These are phyloP conservation scores for Tapera naevia DNA, from an alignment of 2,797 vertebrate species.

Conservation along the genomic window DNA sequence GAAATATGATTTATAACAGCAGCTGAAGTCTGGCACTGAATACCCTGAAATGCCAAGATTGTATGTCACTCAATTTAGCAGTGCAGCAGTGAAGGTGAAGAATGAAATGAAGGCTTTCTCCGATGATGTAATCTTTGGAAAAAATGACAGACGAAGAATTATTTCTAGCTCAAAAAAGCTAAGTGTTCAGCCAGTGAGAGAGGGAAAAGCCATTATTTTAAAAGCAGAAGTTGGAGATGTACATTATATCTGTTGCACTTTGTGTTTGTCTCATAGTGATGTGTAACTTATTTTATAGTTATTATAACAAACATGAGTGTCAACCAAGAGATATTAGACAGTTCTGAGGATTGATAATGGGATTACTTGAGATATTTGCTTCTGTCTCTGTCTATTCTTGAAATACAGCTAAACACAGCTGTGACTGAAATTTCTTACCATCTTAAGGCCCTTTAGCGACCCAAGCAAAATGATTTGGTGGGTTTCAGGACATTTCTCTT, in stretches of 20 bases:
- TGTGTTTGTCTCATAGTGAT: conserved; percentile 25
- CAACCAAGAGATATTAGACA: neutral
- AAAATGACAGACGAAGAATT: conserved; percentile 31
- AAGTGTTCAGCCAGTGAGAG: neutral
- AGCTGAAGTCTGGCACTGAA: conserved; percentile 35
- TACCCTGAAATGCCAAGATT: conserved; percentile 32
- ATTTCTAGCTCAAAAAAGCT: neutral
- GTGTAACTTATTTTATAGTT: conserved; percentile 6
- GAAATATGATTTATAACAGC: conserved; percentile 63
- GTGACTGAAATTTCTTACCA: neutral
- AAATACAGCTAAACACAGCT: neutral
- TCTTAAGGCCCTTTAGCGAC: neutral
- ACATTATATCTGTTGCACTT: neutral
- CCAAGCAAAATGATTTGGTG: accelerated
- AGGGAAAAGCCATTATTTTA: conserved; percentile 42
- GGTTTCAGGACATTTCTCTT: neutral
- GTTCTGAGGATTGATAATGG: neutral
- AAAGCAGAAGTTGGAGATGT: conserved; percentile 4
- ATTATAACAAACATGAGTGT: neutral
- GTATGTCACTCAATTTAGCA: conserved; percentile 50
- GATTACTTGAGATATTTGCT: neutral
- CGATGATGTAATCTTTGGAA: neutral
- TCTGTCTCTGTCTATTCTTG: neutral
- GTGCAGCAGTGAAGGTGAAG: neutral
- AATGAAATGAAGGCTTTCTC: conserved; percentile 14